Evolutionary conservation across 2,888 invertebrate genomes (phyloP).

Genomic region (Operophtera brumata): DNA sequence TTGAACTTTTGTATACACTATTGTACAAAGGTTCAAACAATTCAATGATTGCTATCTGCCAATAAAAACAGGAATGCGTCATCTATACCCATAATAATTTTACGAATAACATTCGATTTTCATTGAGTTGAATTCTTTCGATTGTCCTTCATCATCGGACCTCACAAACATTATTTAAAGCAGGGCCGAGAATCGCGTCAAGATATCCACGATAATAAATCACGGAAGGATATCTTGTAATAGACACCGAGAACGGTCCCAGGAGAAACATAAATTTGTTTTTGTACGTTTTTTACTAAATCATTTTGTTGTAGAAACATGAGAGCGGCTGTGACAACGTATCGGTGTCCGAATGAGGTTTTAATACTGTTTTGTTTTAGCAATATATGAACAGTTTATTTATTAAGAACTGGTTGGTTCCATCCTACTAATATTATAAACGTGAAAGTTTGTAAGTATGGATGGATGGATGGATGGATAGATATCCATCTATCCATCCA

Average conservation of each 20-base stretch:
- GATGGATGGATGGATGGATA: no score
- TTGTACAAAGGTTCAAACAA: neutral
- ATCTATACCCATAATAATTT: conserved; percentile 26
- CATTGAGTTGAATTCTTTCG: neutral
- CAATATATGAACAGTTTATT: neutral
- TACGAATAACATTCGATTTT: conserved; percentile 16
- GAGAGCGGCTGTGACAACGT: conserved; percentile 36
- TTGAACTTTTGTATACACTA: neutral
- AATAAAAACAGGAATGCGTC: conserved; percentile 19
- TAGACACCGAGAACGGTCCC: conserved; percentile 70
- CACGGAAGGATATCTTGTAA: conserved; percentile 75
- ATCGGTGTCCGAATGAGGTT: conserved; percentile 52
- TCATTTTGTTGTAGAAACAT: conserved; percentile 61
- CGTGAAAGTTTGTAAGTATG: no score
- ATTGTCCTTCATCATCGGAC: conserved; percentile 54
- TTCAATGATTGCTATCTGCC: conserved; percentile 2
- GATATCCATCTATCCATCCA: no score
- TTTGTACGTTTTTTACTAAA: conserved; percentile 70
- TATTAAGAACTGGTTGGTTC: no score
- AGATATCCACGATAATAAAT: conserved; percentile 71
- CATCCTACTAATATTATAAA: no score
- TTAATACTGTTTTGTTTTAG: conserved; percentile 39
- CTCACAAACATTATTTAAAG: conserved; percentile 57
- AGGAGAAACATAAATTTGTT: conserved; percentile 72
- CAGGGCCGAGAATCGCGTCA: conserved; percentile 42